Evolutionary conservation across 2,113 vertebrate species (phyloP).

Genomic region (Petaurus breviceps): DNA sequence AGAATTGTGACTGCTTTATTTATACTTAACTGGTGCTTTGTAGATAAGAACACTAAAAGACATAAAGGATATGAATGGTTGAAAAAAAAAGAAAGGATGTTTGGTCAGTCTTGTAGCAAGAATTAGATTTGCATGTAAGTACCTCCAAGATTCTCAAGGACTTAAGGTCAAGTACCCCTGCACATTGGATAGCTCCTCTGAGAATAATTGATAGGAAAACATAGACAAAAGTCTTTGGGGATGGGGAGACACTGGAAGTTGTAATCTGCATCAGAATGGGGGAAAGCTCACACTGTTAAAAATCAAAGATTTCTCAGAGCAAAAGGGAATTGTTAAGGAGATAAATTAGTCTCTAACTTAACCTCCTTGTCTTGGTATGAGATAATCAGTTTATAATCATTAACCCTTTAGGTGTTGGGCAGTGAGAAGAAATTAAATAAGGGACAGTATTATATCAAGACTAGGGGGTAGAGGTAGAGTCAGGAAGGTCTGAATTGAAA

Average conservation of each 20-base stretch:
- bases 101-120: background rate
- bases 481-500: background rate
- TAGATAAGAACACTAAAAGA: background rate
- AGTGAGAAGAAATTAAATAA: background rate
- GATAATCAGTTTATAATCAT: background rate
- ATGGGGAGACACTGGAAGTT: background rate
- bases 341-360: background rate
- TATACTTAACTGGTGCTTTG: background rate
- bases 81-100: background rate
- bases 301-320: background rate
- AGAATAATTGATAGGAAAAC: background rate
- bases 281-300: background rate
- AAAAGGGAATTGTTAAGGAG: background rate
- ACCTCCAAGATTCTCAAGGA: background rate
- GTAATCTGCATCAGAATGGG: background rate
- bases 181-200: background rate
- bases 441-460: background rate
- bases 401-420: background rate
- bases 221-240: background rate
- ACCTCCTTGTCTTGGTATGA: background rate
- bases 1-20: constrained; percentile 12
- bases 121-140: background rate
- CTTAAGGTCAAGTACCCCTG: background rate
- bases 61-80: background rate
- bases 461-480: background rate